These are phyloP conservation scores for Notarius quadriscutis DNA, from an alignment of 2,113 vertebrate genomes.

Conservation along the genomic window DNA sequence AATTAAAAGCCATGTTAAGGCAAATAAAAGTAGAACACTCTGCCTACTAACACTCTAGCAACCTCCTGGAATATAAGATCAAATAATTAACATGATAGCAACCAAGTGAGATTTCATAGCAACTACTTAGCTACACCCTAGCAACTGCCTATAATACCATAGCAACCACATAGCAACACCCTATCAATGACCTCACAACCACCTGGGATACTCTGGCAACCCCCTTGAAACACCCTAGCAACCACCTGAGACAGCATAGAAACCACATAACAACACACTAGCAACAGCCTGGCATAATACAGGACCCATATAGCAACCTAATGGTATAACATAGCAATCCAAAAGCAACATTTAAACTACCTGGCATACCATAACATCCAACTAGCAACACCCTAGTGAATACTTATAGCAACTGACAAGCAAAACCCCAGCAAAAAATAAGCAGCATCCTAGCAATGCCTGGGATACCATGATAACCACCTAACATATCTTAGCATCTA, in stretches of 20 bases:
- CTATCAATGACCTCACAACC: neutral
- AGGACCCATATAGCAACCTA: neutral
- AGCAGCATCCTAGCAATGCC: neutral
- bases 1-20: too few species aligned
- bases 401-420: neutral
- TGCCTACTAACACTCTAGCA: neutral
- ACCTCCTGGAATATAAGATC: neutral
- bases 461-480: neutral
- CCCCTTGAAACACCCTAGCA: neutral
- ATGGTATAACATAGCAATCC: neutral
- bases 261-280: neutral
- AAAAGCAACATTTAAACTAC: neutral
- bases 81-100: neutral
- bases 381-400: neutral
- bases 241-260: neutral
- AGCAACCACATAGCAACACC: neutral
- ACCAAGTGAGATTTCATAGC: neutral
- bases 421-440: neutral
- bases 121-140: neutral
- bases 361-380: neutral
- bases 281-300: neutral
- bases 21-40: neutral
- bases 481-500: neutral
- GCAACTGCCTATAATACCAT: neutral
- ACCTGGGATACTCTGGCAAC: neutral